phyloP scores from a whole-genome alignment of 1,140 invertebrate species.

The Pseudomyrmex concolor region DNA sequence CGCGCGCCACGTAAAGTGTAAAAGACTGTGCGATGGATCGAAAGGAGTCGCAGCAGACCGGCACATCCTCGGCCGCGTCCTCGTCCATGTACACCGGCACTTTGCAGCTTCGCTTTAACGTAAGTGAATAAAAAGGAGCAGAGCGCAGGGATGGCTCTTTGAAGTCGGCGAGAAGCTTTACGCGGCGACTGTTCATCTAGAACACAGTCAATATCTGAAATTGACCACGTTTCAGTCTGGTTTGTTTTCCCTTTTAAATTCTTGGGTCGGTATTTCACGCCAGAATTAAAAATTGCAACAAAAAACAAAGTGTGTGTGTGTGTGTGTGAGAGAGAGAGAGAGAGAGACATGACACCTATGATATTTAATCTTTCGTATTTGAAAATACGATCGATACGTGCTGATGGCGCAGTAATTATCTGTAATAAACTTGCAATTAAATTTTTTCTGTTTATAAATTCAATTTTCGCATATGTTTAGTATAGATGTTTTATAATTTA shows the following conservation, averaged over 20 bases:
- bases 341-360: neutral
- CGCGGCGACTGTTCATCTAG: constrained; percentile 13
- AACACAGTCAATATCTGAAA: constrained; percentile 29
- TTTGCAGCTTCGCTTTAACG: constrained; percentile 76
- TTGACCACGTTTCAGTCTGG: constrained; percentile 22
- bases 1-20: neutral
- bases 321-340: too few relatives aligned
- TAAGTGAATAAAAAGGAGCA: constrained; percentile 70
- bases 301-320: neutral
- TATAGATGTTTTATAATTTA: neutral
- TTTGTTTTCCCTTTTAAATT: constrained; percentile 4
- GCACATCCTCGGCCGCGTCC: constrained; percentile 56
- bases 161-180: constrained; percentile 39
- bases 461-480: neutral
- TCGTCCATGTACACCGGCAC: constrained; percentile 69
- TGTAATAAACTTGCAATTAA: neutral
- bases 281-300: too few relatives aligned
- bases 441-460: neutral
- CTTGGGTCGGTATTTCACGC: neutral
- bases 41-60: constrained; percentile 49
- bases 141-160: constrained; percentile 43
- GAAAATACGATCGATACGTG: neutral
- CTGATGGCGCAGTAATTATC: neutral
- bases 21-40: constrained; percentile 63
- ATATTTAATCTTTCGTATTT: neutral